Conservation (phyloP, 2,888 invertebrate genomes). For the Trissonchulus sp. region DNA sequence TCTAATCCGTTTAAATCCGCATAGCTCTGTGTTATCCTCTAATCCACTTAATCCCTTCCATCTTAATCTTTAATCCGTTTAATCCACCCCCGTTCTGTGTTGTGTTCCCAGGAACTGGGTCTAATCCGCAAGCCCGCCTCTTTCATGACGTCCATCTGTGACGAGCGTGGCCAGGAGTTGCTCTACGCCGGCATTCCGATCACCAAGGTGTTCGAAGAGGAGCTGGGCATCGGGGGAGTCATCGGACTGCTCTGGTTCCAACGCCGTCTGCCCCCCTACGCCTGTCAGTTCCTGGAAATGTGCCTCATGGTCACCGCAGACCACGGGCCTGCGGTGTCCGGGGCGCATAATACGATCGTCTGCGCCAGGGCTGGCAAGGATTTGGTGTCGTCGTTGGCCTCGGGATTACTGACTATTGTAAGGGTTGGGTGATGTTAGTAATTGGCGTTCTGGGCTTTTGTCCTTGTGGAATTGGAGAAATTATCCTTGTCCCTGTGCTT, state of each 20-base stretch:
- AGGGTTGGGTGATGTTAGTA: constrained; percentile 57
- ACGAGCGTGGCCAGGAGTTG: constrained; percentile 93
- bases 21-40: too few relatives aligned
- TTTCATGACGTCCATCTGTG: constrained; percentile 98
- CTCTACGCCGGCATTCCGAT: constrained; percentile 87
- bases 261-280: constrained; percentile 76
- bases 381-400: constrained; percentile 87
- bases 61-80: too few relatives aligned
- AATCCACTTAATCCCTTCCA: too few relatives aligned
- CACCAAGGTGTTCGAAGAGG: constrained; percentile 74
- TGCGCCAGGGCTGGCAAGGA: constrained; percentile 95
- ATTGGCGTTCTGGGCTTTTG: too few relatives aligned
- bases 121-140: constrained; percentile 96
- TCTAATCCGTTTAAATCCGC: too few relatives aligned
- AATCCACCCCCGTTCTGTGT: too few relatives aligned
- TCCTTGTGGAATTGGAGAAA: too few relatives aligned
- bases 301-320: constrained; percentile 97
- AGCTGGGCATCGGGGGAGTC: constrained; percentile 94
- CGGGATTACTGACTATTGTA: constrained; percentile 91
- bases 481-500: too few relatives aligned
- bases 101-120: constrained; percentile 80
- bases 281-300: constrained; percentile 96
- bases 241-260: constrained; percentile 98
- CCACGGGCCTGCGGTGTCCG: constrained; percentile 96
- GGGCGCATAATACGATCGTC: constrained; percentile 97